These are phyloP conservation scores for Erethizon dorsatum DNA, from an alignment of 2,797 vertebrate species.

Conservation along the genomic window DNA sequence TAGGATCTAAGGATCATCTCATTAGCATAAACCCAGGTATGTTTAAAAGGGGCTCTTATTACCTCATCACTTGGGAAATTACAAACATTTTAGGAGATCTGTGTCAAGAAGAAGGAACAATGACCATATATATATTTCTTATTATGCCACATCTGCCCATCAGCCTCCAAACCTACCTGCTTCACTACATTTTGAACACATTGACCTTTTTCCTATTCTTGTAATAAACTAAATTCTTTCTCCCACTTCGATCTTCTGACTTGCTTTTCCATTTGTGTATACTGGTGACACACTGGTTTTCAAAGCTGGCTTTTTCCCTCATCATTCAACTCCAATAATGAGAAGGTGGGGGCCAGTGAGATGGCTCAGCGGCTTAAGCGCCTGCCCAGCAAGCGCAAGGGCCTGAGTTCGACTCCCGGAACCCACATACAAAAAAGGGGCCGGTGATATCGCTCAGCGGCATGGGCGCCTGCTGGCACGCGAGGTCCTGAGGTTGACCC, in stretches of 20 bases:
- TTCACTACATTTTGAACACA: neutral
- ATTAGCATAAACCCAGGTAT: neutral
- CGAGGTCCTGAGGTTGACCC: too few relatives aligned
- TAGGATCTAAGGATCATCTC: neutral
- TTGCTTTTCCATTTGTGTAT: neutral
- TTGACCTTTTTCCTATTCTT: neutral
- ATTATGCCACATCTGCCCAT: neutral
- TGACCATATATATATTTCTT: neutral
- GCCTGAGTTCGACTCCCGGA: too few relatives aligned
- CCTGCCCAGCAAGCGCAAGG: too few relatives aligned
- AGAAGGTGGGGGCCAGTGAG: too few relatives aligned
- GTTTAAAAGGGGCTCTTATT: neutral
- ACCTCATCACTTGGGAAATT: neutral
- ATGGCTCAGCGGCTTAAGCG: too few relatives aligned
- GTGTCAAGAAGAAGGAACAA: neutral
- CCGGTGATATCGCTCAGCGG: too few relatives aligned
- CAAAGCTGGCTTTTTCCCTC: neutral
- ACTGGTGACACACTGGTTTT: neutral
- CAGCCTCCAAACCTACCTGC: neutral
- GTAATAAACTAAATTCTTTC: neutral
- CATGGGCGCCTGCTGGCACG: too few relatives aligned
- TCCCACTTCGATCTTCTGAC: neutral
- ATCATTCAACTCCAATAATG: neutral
- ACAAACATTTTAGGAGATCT: neutral
- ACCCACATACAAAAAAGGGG: too few relatives aligned